Base-by-base conservation (phyloP, 2,797 vertebrate genomes). In the Eleutherodactylus coqui region DNA sequence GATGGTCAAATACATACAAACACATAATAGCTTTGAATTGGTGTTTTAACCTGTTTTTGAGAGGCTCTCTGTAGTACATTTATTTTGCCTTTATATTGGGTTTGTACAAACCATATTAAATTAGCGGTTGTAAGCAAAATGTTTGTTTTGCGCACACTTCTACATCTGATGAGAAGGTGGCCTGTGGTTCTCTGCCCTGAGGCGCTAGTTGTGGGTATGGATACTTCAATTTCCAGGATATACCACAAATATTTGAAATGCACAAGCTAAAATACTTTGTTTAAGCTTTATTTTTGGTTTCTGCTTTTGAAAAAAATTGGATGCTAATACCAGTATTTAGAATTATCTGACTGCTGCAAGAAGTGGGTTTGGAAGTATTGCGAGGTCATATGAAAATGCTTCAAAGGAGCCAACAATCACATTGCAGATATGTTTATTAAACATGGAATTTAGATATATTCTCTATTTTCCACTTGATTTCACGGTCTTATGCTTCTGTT, bases 301-400 rank as follows among this genome's bases (percentile, higher is more conserved):
- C 73, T 36, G 16, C 10, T 77, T 64, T 64, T 21, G 41, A 7
- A 32, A 64, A 27, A 32, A 24, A 55, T 17, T 19, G 41, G 16
- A 72, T 72, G 49, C 5, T 29, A 70, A 32, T 29, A 14, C 29
- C 72, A 10, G 69, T 58, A 34, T 85, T 67, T 72, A 49, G 41
- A 45, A 73, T 16, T 43, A 14, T 34, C 64, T 72, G 49, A 53
- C 29, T 27, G 5, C 64, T 85, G 19, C 38, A 58, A 84, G 21
- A 27, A 70, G 41, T 55, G 38, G 67, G 32, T 70, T 76, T 82
- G 45, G 14, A 82, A 76, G 24, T 58, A 41, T 43, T n/a, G 47
- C 41, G 49, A 62, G 77, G 53, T 85, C 29, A 36, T 45, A 80
- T 73, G 17, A 85, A n/a, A 84, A 73, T 47, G 11, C 49, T 75